Evolutionary conservation across 2,797 vertebrate genomes (phyloP), one percentile per base, ranked within the genome.

Genomic region (Enteromius treurensis): DNA sequence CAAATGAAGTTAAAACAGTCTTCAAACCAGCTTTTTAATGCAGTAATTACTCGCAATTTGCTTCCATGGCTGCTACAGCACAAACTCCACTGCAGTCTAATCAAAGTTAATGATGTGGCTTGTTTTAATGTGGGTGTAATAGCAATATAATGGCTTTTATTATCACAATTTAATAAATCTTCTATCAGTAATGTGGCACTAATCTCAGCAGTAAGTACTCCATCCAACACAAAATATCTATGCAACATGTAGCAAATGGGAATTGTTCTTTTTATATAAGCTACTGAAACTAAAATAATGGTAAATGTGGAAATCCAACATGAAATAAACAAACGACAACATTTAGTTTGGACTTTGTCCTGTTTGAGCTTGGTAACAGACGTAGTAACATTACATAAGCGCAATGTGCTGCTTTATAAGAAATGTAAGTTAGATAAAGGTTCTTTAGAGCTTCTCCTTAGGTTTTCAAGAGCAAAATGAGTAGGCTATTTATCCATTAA

Each of bases 161-260:
- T 77, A 81, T 84, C 70, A 77, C 83, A 84, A 84, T 86, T 86
- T 78, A 70, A 81, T 75, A 86, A 78, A 69, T 23, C 73, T 79
- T 73, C 51, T 55, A 60, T 81, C 73, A 84, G 51, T 87, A 87
- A 84, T 75, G 32, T 26, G 5, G 74, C 40, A 79, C 45, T 77
- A 85, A 81, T 80, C 75, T 86, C 40, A 74, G 40, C 21, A 42
- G 15, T 26, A n/a, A 32, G 85, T 32, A 62, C 80, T 40, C 23
- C 73, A 69, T 79, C 70, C 32, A 74, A 58, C 58, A 29, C 42
- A 58, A 51, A 26, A 37, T 62, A 64, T 80, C 67, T 73, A 42
- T 11, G 55, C 53, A 69, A 67, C 23, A 29, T 68, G 78, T 34
- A 67, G 23, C 29, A 67, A 76, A 42, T 23, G 34, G 23, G 64